Percentiles rank a stretch among this genome's conserved stretches.
Conservation (phyloP, 2,113 vertebrate genomes). For the Puffinus mauretanicus region DNA sequence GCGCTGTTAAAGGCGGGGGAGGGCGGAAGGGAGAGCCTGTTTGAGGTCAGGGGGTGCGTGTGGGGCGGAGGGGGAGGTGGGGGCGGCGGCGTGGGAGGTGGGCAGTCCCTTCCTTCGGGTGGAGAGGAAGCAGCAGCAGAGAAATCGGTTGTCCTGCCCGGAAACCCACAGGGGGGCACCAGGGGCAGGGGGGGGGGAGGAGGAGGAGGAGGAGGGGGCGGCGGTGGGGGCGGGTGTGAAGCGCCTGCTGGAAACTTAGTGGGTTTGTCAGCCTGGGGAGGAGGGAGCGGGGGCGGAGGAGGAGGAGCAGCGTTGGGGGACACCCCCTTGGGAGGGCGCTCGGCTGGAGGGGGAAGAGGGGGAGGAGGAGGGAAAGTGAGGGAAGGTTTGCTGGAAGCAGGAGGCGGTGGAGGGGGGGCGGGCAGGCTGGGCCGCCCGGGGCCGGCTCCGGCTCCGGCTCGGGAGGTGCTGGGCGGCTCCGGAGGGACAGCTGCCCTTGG, state of each 20-base stretch:
- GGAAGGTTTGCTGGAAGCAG: slow-evolving; percentile 44
- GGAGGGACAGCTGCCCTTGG: slow-evolving; percentile 45
- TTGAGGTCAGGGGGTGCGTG: no score
- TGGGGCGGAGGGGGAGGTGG: no score
- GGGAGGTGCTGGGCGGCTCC: slow-evolving; percentile 14
- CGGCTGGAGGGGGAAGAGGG: slow-evolving; percentile 40
- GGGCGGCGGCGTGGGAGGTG: no score
- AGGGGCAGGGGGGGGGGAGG: no score
- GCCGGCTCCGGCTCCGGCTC: neutral
- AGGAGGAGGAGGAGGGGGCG: no score
- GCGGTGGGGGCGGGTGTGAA: no score
- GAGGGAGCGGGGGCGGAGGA: slow-evolving; percentile 45
- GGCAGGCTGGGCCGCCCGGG: slow-evolving; percentile 60
- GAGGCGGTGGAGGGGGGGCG: slow-evolving; percentile 53
- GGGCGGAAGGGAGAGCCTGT: neutral
- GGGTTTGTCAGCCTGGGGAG: neutral
- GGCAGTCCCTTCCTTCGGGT: no score
- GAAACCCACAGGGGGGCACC: no score
- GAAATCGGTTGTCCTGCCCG: no score
- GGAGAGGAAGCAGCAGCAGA: no score
- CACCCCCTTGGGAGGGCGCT: slow-evolving; percentile 66
- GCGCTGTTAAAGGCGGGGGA: neutral
- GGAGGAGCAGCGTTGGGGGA: slow-evolving; percentile 54
- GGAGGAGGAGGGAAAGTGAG: slow-evolving; percentile 62
- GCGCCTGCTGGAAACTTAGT: no score